Base-by-base conservation (phyloP, 1,140 invertebrate species). In the Capitella teleta region DNA sequence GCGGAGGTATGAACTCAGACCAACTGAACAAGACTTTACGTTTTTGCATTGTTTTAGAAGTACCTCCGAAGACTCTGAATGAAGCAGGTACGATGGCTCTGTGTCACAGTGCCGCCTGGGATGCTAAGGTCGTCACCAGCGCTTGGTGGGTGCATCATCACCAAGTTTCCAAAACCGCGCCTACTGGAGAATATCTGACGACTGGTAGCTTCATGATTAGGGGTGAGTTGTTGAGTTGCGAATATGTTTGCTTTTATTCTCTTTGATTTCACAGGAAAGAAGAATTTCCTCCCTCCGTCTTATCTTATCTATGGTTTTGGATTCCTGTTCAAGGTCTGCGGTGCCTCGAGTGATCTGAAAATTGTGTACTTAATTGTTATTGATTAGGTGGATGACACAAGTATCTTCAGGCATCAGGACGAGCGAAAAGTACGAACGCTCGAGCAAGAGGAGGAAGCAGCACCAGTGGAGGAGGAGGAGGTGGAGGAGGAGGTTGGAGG, bases 11-110 rank as follows among this genome's bases (percentile, higher is more conserved):
- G 19, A 4, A 24, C n/a, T 24, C 2, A 12, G 19, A 40, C 4
- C 19, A 6, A 16, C 2, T 40, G 19, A 21, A 6, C 6, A 21
- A 2, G 21, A 5, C 3, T 8, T 38, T 5, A 18, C 16, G 36
- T 38, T 38, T 38, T 21, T 40, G 21, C 19, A 12, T 40, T 40
- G 16, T 40, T 6, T 40, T 6, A 6, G 58, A 63, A 18, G 59
- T 72, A 8, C 91, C 94, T 2, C 93, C 93, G 1, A 90, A 90
- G 74, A 95, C 93, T 0, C 74, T 99, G 14, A 86, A 90, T 61
- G 95, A 99, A 78, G 94, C 94, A 32, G 96, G 91, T 1, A 84
- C 84, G 8, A 95, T 98, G 82, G 93, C 95, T 21, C 84, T 98
- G 36, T 93, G 89, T 59, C 95, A 94, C 72, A 93, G 91, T 71